Base-by-base conservation (phyloP, 2,888 invertebrate genomes). In the Linnaemya vulpina region DNA sequence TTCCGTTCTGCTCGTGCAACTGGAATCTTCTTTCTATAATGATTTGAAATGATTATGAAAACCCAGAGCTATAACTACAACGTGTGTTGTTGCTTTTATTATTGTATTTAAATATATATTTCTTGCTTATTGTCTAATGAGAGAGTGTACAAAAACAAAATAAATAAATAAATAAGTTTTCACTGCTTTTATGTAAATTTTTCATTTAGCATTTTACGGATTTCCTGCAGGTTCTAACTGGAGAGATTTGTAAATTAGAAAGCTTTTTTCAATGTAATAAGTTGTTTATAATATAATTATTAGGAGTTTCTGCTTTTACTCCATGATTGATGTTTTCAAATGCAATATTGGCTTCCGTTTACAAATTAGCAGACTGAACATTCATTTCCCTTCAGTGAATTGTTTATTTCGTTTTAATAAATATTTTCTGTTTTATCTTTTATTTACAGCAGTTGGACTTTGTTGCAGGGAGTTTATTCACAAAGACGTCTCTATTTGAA, bases 201-300 rank as follows among this genome's bases (percentile, higher is more conserved):
- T 74, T 30, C n/a, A 43, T 55, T 60, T 58, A 55, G 15, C 25
- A 67, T 30, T 76, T 78, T 78, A 81, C 78, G 70, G 60, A 85
- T 75, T 85, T 85, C 85, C 85, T 85, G 74, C 70, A 63, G 62
- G 62, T 79, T 77, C 71, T 83, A 40, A 8, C 40, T 71, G 58
- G 40, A 65, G 20, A 80, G 58, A 73, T 65, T 71, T 71, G 13
- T 40, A 46, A 71, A 25, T 65, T 38, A 55, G 5, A 30, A 46
- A 53, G n/a, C 15, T 25, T 43, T 58, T 40, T 63, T 30, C 62
- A 20, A 20, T 25, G 11, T 22, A 38, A 11, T 22, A 43, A 30
- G 10, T 63, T 49, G 20, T 49, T 46, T 30, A 58, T 55, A 53
- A n/a, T 22, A 25, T 53, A 30, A 43, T 40, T 0, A 40, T 43